Conservation (phyloP, 2,888 invertebrate species). For the Craniophora ligustri region DNA sequence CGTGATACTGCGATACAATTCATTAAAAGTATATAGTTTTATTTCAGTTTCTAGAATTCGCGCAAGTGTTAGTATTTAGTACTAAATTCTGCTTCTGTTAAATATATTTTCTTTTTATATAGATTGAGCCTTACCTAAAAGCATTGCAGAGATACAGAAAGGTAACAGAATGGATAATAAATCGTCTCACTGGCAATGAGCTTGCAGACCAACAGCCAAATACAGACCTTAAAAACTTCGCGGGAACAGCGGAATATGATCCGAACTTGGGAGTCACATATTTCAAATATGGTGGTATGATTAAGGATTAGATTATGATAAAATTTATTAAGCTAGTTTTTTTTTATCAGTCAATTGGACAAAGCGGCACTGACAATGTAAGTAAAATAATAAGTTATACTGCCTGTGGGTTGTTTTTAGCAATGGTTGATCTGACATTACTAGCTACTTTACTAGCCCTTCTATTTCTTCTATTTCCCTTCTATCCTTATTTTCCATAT, state of each 20-base stretch:
- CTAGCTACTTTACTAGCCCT: no score
- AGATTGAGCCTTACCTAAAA: constrained; percentile 29
- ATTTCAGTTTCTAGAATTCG: no score
- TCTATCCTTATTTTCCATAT: no score
- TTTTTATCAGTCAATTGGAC: constrained; percentile 1
- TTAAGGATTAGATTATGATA: background rate
- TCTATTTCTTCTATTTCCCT: no score
- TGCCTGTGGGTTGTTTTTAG: no score
- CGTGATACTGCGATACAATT: no score
- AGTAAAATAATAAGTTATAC: no score
- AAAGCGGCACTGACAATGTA: background rate
- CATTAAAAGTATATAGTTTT: no score
- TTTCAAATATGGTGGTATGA: background rate
- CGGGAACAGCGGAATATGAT: background rate
- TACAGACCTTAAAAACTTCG: background rate
- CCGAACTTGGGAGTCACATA: background rate
- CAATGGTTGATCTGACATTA: no score
- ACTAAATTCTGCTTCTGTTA: no score
- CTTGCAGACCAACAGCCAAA: constrained; percentile 13
- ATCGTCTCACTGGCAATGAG: background rate
- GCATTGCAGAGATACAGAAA: constrained; percentile 7
- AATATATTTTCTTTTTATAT: constrained; percentile 9
- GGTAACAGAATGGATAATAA: constrained; percentile 22
- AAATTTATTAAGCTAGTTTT: background rate
- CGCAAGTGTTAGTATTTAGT: no score